Percentiles rank a stretch among this genome's conserved stretches.
Conservation (phyloP, 2,888 invertebrate genomes). For the Eilema caniola region DNA sequence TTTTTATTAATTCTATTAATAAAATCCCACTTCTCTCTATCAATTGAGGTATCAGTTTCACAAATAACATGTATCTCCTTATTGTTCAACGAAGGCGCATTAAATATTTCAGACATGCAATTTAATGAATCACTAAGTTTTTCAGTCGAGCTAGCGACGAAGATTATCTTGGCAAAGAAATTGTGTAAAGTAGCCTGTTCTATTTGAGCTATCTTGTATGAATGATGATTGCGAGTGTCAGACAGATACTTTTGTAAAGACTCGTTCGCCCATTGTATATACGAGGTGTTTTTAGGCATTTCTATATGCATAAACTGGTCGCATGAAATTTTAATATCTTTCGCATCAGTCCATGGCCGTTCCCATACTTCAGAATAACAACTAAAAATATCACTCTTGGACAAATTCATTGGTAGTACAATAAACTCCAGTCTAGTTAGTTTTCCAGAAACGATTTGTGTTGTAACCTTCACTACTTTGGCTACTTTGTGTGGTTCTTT, state of each 20-base stretch:
- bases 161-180: neutral
- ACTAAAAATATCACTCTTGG: neutral
- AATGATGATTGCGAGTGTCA: neutral
- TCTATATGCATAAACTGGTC: neutral
- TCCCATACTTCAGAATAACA: conserved; percentile 15
- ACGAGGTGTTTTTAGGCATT: conserved; percentile 10
- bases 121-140: conserved; percentile 7
- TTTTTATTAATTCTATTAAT: neutral
- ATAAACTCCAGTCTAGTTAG: conserved; percentile 15
- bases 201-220: neutral
- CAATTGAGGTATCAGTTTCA: neutral
- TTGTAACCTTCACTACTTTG: conserved; percentile 1
- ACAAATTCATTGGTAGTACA: neutral
- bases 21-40: neutral
- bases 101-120: conserved; percentile 51
- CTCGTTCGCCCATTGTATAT: conserved; percentile 18
- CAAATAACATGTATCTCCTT: conserved; percentile 51
- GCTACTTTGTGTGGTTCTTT: conserved; percentile 2
- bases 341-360: conserved; percentile 24
- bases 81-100: conserved; percentile 43
- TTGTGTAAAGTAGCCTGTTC: conserved; percentile 33
- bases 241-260: conserved; percentile 21
- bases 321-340: conserved; percentile 47
- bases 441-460: conserved; percentile 18
- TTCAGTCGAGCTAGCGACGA: conserved; percentile 8